A percentile compares a stretch with the other conserved stretches of the same genome.
Evolutionary conservation across 1,140 invertebrate genomes (phyloP).

Genomic region (Potamilus streckersoni): DNA sequence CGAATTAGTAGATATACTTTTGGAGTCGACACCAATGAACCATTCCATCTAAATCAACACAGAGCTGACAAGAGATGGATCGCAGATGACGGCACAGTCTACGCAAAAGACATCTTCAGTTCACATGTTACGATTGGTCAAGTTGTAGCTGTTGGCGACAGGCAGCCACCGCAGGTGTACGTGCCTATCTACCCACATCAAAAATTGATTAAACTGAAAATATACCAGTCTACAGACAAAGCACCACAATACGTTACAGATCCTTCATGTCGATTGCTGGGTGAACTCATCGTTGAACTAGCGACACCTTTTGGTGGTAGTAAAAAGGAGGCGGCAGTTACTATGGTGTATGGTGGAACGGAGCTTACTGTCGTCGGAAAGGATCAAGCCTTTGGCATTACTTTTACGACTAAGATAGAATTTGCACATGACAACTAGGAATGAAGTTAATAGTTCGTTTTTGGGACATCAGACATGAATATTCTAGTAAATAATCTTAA

Average conservation of each 20-base stretch:
- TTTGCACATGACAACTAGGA: too few relatives aligned
- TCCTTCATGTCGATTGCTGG: conserved; percentile 1
- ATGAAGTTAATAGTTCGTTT: too few relatives aligned
- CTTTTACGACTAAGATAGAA: too few relatives aligned
- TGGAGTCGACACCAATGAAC: conserved; percentile 11
- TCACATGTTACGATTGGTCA: conserved; percentile 11
- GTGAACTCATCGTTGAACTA: conserved; percentile 11
- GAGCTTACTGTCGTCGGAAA: conserved; percentile 10
- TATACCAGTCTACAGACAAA: background rate
- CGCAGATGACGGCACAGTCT: conserved; percentile 9
- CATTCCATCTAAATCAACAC: conserved; percentile 11
- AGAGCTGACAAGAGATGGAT: conserved; percentile 4
- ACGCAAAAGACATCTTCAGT: conserved; percentile 14
- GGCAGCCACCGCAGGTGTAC: background rate
- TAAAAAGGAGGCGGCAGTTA: conserved; percentile 4
- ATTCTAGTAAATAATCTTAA: too few relatives aligned
- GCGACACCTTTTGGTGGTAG: background rate
- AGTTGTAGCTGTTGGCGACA: background rate
- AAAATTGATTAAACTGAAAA: background rate
- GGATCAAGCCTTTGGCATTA: conserved; percentile 1
- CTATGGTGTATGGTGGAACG: conserved; percentile 23
- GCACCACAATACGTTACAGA: conserved; percentile 7
- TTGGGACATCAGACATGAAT: too few relatives aligned
- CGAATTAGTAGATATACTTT: conserved; percentile 16
- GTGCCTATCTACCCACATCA: conserved; percentile 13